Conservation (phyloP, 2,888 invertebrate species). For the Synergus laeviventris region DNA sequence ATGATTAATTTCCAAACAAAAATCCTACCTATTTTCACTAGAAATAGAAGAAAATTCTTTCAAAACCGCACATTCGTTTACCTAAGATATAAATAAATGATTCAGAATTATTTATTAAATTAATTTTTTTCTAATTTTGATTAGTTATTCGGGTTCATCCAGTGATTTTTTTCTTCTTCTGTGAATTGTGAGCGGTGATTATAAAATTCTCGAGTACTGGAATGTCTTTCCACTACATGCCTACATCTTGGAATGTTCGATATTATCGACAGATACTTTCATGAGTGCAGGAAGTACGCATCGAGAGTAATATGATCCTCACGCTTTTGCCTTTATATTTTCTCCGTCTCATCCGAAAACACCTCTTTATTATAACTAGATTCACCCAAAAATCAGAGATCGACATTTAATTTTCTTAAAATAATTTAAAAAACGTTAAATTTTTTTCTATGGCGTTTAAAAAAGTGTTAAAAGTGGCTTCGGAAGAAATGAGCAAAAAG, state of each 20-base stretch:
- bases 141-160: not conserved
- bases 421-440: not conserved
- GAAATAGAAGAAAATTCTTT: not conserved
- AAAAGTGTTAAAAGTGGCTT: too few relatives aligned
- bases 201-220: slow-evolving; percentile 35
- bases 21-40: not conserved
- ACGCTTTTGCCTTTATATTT: slow-evolving; percentile 16
- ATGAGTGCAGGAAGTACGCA: slow-evolving; percentile 12
- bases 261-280: slow-evolving; percentile 36
- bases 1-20: not conserved
- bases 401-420: not conserved
- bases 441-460: too few relatives aligned
- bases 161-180: not conserved
- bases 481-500: too few relatives aligned
- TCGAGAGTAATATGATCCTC: not conserved
- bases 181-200: slow-evolving; percentile 23
- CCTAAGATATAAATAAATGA: not conserved
- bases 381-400: not conserved
- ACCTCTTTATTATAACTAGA: slow-evolving; percentile 11
- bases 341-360: not conserved
- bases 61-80: not conserved
- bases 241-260: slow-evolving; percentile 31
- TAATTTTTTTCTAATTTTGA: not conserved
- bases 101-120: not conserved
- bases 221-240: slow-evolving; percentile 8